These are phyloP conservation scores for Argopecten irradians DNA, from an alignment of 1,140 invertebrate genomes.

Conservation along the genomic window DNA sequence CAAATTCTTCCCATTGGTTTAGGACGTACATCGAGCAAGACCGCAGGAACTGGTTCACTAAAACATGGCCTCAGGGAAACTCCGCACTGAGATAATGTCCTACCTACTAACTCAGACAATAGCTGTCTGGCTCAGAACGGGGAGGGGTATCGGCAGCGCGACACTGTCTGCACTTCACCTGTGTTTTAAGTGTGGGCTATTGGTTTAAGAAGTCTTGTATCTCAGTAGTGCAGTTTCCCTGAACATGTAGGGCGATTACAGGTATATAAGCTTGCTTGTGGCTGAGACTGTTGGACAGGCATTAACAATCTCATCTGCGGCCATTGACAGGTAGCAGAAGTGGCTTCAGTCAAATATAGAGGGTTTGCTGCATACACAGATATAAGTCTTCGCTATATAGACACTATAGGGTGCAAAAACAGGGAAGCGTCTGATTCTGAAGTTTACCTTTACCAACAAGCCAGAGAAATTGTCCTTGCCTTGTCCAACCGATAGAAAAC, in stretches of 20 bases:
- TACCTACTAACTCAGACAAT: neutral
- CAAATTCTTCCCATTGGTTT: conserved; percentile 24
- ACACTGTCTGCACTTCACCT: neutral
- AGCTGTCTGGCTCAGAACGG: neutral
- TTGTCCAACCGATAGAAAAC: neutral
- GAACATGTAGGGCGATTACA: neutral
- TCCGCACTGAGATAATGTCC: neutral
- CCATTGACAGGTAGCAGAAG: neutral
- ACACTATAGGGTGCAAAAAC: conserved; percentile 14
- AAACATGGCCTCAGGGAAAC: conserved; percentile 3
- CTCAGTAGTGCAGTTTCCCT: conserved; percentile 20
- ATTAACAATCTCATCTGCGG: neutral
- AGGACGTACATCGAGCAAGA: neutral
- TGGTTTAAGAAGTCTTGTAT: neutral
- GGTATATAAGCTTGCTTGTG: neutral
- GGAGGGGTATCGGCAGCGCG: neutral
- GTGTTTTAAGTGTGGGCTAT: neutral
- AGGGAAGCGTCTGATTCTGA: neutral
- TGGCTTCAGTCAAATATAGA: neutral
- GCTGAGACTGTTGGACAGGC: neutral
- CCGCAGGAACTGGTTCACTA: neutral
- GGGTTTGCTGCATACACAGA: conserved; percentile 3
- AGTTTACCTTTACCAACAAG: neutral
- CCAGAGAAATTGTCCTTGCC: neutral
- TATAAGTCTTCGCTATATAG: neutral